Conservation (phyloP, 1,140 invertebrate species). For the Neotoxoptera formosana region DNA sequence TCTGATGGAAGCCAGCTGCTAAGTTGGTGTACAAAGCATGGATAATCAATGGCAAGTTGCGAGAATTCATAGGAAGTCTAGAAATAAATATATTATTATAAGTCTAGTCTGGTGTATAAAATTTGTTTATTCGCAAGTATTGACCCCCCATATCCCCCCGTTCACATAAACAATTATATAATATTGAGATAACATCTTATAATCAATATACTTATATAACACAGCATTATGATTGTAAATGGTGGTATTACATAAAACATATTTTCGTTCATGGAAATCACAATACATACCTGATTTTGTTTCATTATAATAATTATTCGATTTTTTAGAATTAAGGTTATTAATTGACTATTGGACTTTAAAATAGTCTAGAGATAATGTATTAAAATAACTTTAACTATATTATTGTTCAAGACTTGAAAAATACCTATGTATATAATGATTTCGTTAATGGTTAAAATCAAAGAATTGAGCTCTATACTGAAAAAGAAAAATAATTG, state of each 20-base stretch:
- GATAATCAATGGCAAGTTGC: background rate
- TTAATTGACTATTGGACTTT: background rate
- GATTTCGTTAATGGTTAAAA: background rate
- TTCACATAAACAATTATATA: background rate
- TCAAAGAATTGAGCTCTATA: background rate
- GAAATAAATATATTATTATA: constrained; percentile 4
- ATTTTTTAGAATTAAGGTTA: background rate
- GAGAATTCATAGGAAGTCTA: background rate
- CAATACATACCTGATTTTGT: background rate
- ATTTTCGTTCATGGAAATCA: background rate
- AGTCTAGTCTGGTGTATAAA: background rate
- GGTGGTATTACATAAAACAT: background rate
- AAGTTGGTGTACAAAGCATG: background rate
- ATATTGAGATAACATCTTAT: background rate
- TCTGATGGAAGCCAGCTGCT: background rate
- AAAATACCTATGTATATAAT: background rate
- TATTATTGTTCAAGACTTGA: background rate
- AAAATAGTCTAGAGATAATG: background rate
- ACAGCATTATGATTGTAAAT: background rate
- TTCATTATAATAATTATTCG: background rate
- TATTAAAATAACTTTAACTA: background rate
- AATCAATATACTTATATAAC: constrained; percentile 4
- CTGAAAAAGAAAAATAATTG: background rate
- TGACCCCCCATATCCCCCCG: background rate
- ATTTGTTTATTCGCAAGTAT: background rate